phyloP scores from a whole-genome alignment of 2,888 invertebrate species.

The Rhyacophila evoluta region DNA sequence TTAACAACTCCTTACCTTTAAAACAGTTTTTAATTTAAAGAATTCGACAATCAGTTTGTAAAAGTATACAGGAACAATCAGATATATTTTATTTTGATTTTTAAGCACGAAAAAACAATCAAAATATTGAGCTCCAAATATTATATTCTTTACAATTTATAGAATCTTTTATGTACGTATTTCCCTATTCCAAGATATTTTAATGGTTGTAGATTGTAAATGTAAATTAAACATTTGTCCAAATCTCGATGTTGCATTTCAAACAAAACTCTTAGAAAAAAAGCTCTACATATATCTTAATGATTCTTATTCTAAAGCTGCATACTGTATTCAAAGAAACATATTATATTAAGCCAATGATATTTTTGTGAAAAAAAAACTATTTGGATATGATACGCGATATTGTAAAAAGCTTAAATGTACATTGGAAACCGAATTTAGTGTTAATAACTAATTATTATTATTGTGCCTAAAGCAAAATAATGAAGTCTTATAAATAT shows the following conservation, averaged over 20 bases:
- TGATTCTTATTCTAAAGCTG: slow-evolving; percentile 25
- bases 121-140: slow-evolving; percentile 3
- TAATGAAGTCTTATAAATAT: slow-evolving; percentile 27
- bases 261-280: slow-evolving; percentile 26
- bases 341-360: slow-evolving; percentile 23
- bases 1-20: neutral
- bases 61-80: slow-evolving; percentile 6
- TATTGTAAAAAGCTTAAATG: slow-evolving; percentile 46
- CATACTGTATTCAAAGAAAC: slow-evolving; percentile 26
- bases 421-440: slow-evolving; percentile 52
- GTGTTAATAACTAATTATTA: slow-evolving; percentile 50
- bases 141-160: neutral
- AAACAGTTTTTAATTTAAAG: neutral
- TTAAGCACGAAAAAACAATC: neutral
- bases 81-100: neutral
- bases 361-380: slow-evolving; percentile 48
- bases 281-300: slow-evolving; percentile 21
- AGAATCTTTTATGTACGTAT: slow-evolving; percentile 1
- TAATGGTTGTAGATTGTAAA: slow-evolving; percentile 33
- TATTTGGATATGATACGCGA: slow-evolving; percentile 38
- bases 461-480: slow-evolving; percentile 54
- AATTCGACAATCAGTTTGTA: slow-evolving; percentile 21
- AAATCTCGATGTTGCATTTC: slow-evolving; percentile 44
- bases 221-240: slow-evolving; percentile 44
- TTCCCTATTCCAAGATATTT: slow-evolving; percentile 13